Percentiles rank a stretch among this genome's conserved stretches.
Evolutionary conservation across 1,140 invertebrate genomes (phyloP).

Genomic region (Daktulosphaira vitifoliae): DNA sequence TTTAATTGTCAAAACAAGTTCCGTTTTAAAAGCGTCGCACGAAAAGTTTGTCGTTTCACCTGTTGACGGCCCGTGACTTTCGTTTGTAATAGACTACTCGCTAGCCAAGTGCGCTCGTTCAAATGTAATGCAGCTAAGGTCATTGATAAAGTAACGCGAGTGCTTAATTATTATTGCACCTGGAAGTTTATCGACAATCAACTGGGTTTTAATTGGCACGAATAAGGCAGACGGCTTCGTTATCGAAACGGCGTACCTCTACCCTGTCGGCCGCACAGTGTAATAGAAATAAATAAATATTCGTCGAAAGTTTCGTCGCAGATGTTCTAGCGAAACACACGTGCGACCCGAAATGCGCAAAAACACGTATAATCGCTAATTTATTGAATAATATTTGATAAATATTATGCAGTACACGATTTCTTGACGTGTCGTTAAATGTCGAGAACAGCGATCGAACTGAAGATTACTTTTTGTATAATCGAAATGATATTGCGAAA

Average conservation of each 20-base stretch:
- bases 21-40: no score
- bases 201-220: slow-evolving; percentile 23
- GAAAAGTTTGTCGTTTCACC: background rate
- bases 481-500: no score
- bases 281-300: no score
- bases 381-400: no score
- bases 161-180: background rate
- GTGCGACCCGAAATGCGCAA: background rate
- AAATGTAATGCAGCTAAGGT: no score
- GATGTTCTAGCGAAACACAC: background rate
- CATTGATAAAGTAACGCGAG: background rate
- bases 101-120: no score
- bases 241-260: slow-evolving; percentile 8
- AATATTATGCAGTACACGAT: no score
- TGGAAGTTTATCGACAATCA: slow-evolving; percentile 24
- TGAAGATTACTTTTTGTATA: no score
- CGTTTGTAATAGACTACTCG: no score
- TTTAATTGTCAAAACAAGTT: background rate
- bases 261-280: slow-evolving; percentile 5
- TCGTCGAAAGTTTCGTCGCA: slow-evolving; percentile 12
- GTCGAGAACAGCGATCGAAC: no score
- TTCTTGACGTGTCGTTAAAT: no score
- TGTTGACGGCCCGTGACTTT: background rate
- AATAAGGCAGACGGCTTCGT: slow-evolving; percentile 10
- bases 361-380: no score